Conservation (phyloP, 53 echinoderm and acorn worm species). For the Zoroaster sp. region DNA sequence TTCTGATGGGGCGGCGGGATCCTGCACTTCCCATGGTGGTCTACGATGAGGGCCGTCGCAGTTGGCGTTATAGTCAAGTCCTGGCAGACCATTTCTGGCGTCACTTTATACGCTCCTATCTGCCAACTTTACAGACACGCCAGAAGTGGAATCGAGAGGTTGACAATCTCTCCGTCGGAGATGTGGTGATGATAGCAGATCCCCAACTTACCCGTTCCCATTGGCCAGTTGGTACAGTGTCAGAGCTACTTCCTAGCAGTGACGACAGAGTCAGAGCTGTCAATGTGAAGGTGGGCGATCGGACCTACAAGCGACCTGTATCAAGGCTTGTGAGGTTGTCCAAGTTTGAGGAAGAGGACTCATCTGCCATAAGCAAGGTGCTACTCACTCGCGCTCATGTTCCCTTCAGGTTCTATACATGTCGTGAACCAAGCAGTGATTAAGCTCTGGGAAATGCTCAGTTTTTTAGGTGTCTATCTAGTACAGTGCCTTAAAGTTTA, state of each 20-base stretch:
- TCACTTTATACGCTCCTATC: slow-evolving; percentile 58
- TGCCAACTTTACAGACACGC: slow-evolving; percentile 57
- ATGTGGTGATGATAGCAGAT: slow-evolving; percentile 22
- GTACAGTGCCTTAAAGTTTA: background rate
- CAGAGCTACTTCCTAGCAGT: slow-evolving; percentile 1
- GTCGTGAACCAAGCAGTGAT: background rate
- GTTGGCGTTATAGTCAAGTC: slow-evolving; percentile 47
- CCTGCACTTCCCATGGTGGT: slow-evolving; percentile 11
- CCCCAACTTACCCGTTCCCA: background rate
- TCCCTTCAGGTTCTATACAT: background rate
- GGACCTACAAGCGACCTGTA: background rate
- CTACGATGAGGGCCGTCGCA: background rate
- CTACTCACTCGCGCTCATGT: background rate
- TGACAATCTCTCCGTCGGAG: background rate
- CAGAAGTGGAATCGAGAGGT: slow-evolving; percentile 53
- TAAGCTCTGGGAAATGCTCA: background rate
- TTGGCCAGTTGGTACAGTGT: background rate
- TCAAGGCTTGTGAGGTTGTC: background rate
- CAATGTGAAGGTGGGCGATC: background rate
- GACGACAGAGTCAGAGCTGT: background rate
- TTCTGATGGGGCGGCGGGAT: slow-evolving; percentile 56
- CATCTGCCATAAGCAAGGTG: background rate
- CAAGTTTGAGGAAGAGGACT: background rate
- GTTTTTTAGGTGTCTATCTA: no score
- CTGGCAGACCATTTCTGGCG: slow-evolving; percentile 55